phyloP scores from a whole-genome alignment of 1,140 invertebrate genomes.

The Condylostylus longicornis region DNA sequence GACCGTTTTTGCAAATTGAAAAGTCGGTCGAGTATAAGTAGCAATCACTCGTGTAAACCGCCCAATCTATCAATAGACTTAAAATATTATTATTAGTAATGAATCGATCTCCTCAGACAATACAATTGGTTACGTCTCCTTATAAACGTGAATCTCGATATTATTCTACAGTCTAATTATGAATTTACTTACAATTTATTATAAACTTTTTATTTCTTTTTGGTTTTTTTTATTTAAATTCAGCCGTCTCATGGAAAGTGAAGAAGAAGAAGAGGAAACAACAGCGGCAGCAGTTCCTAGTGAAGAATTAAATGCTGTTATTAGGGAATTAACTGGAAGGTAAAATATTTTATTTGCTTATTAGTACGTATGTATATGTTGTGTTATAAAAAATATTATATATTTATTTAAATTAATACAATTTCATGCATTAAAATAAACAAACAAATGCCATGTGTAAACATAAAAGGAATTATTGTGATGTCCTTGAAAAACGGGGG shows the following conservation, averaged over 20 bases:
- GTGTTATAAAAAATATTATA: neutral
- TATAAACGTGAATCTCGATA: too few relatives aligned
- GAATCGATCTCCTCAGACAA: too few relatives aligned
- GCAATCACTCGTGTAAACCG: too few relatives aligned
- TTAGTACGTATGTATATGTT: neutral
- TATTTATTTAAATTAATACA: neutral
- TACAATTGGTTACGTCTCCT: too few relatives aligned
- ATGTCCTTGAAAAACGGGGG: too few relatives aligned
- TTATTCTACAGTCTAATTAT: too few relatives aligned
- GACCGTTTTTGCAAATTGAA: too few relatives aligned
- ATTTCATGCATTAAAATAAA: neutral
- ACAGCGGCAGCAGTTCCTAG: conserved; percentile 31
- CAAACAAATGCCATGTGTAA: neutral
- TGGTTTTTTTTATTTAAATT: conserved; percentile 17
- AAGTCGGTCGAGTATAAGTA: too few relatives aligned
- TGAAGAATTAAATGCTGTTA: conserved; percentile 42
- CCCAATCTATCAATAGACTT: too few relatives aligned
- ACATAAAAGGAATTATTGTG: too few relatives aligned
- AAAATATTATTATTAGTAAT: too few relatives aligned
- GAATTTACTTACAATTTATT: too few relatives aligned
- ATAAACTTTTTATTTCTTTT: neutral
- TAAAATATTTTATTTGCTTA: neutral
- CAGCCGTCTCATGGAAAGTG: conserved; percentile 48
- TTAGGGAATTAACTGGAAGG: conserved; percentile 38
- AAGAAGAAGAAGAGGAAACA: conserved; percentile 72